Percentiles rank a stretch among this genome's conserved stretches.
phyloP scores from a whole-genome alignment of 2,797 vertebrate species.

The Gorsachius magnificus region DNA sequence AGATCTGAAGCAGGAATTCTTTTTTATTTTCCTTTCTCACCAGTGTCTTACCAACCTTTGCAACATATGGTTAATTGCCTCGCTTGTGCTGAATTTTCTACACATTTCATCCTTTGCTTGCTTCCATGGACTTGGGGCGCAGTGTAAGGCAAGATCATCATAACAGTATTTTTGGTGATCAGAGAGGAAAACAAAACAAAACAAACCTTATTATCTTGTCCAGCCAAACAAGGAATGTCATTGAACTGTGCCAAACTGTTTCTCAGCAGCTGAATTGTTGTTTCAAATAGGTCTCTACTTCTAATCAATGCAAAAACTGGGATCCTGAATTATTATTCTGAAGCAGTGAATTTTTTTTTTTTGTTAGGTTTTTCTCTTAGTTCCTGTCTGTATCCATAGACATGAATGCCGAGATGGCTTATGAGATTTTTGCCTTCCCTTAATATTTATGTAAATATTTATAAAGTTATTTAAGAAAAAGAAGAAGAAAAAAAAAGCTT shows the following conservation, averaged over 20 bases:
- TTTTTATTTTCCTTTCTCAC: conserved; percentile 81
- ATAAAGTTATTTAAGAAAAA: conserved; percentile 71
- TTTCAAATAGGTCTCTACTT: conserved; percentile 71
- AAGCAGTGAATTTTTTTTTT: conserved; percentile 63
- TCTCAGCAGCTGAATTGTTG: conserved; percentile 76
- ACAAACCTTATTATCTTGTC: conserved; percentile 74
- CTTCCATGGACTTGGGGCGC: conserved; percentile 86
- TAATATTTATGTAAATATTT: conserved; percentile 74
- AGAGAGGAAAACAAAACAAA: conserved; percentile 73
- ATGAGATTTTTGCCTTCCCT: conserved; percentile 71
- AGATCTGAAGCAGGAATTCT: conserved; percentile 85
- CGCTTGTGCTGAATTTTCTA: conserved; percentile 84
- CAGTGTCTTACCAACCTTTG: conserved; percentile 86
- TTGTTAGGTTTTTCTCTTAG: conserved; percentile 49
- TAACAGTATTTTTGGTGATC: conserved; percentile 80
- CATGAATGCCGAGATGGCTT: conserved; percentile 63
- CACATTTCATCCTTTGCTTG: conserved; percentile 88
- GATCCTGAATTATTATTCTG: conserved; percentile 65
- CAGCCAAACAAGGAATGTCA: conserved; percentile 79
- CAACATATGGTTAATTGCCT: conserved; percentile 82
- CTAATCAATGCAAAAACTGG: conserved; percentile 76
- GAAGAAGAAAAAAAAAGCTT: conserved; percentile 34
- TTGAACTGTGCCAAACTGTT: conserved; percentile 85
- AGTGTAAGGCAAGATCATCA: conserved; percentile 78
- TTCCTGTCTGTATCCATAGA: conserved; percentile 73